A percentile compares a stretch with the other conserved stretches of the same genome.
These are phyloP conservation scores for Tenualosa thibaudeaui DNA, from an alignment of 2,797 vertebrate species.

Conservation along the genomic window DNA sequence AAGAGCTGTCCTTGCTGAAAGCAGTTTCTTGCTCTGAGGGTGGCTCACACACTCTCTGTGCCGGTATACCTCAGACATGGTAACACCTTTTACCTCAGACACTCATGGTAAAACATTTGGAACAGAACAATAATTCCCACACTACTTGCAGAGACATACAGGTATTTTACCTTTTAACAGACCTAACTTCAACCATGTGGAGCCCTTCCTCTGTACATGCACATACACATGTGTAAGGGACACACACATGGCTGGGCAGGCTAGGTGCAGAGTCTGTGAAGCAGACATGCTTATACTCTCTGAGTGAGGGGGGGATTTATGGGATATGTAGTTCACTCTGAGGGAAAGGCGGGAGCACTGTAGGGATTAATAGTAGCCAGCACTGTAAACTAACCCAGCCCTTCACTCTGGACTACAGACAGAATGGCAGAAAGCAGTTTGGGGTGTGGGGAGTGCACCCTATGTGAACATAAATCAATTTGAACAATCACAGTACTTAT, in stretches of 20 bases:
- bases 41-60: constrained; percentile 25
- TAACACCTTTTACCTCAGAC: background rate
- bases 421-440: background rate
- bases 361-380: background rate
- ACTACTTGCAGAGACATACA: constrained; percentile 1
- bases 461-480: too few species aligned
- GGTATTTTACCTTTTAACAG: background rate
- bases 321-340: background rate
- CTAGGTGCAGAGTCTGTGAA: background rate
- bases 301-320: background rate
- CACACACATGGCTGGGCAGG: background rate
- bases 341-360: background rate
- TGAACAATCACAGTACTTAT: too few species aligned
- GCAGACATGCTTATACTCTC: background rate
- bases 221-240: background rate
- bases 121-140: constrained; percentile 27
- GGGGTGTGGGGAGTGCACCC: background rate
- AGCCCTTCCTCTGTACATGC: background rate
- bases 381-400: background rate
- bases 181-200: background rate
- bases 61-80: background rate
- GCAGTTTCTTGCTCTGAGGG: background rate
- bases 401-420: background rate
- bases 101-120: constrained; percentile 14
- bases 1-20: background rate